Conservation (phyloP, 2,797 vertebrate species). For the Argyrosomus regius region DNA sequence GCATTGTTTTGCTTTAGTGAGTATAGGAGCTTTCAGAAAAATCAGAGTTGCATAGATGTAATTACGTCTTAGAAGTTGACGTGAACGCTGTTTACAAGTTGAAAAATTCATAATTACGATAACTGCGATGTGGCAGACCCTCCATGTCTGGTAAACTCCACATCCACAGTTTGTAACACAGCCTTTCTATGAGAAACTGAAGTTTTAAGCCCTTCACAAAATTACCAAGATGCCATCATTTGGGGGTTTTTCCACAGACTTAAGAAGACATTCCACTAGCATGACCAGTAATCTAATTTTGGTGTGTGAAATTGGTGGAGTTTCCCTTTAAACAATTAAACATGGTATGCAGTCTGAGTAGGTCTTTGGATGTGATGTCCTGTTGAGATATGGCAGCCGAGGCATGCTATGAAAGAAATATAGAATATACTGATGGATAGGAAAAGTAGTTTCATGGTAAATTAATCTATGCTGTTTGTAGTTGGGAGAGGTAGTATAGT, state of each 20-base stretch:
- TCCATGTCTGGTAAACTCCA: neutral
- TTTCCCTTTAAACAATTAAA: conserved; percentile 12
- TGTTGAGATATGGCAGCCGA: neutral
- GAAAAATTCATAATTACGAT: neutral
- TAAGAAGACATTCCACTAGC: neutral
- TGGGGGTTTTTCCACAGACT: neutral
- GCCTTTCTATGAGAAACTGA: neutral
- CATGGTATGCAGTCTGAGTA: neutral
- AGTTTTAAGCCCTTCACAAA: neutral
- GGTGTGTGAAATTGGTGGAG: neutral
- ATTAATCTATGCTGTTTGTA: conserved; percentile 19
- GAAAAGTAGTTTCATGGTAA: conserved; percentile 26
- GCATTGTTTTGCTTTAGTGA: neutral
- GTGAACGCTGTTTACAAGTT: neutral
- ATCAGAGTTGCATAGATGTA: neutral
- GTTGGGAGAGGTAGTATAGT: conserved; percentile 1
- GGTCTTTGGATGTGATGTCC: neutral
- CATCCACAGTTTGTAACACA: neutral
- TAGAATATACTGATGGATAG: conserved; percentile 16
- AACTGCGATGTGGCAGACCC: neutral
- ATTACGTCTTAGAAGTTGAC: neutral
- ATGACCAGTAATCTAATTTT: neutral
- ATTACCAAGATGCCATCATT: conserved; percentile 1
- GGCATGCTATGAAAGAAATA: conserved; percentile 42
- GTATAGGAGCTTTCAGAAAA: neutral